Percentiles rank a stretch among this genome's conserved stretches.
These are phyloP conservation scores for Sarcophilus harrisii DNA, from an alignment of 2,797 vertebrate species.

Conservation along the genomic window DNA sequence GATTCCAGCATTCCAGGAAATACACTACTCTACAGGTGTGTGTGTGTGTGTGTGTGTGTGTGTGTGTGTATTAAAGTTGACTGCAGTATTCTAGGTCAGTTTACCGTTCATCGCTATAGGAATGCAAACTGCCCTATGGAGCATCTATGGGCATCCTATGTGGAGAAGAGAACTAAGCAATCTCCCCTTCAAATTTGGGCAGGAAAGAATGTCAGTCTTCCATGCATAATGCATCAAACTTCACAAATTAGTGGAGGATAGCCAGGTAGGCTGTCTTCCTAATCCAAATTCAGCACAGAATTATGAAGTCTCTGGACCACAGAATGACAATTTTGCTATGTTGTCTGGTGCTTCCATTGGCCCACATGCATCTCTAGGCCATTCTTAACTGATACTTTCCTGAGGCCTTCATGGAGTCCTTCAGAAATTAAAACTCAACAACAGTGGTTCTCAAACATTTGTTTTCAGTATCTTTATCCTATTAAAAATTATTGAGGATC, in stretches of 20 bases:
- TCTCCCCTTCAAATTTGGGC: not conserved
- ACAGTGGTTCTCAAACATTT: too few species aligned
- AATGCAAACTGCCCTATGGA: not conserved
- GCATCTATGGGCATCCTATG: not conserved
- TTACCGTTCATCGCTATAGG: conserved; percentile 27
- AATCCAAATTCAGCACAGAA: not conserved
- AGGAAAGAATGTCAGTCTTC: not conserved
- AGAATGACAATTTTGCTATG: not conserved
- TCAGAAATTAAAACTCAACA: not conserved
- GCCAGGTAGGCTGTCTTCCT: not conserved
- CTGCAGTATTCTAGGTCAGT: not conserved
- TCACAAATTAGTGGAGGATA: not conserved
- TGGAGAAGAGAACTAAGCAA: conserved; percentile 21
- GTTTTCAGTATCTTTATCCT: too few species aligned
- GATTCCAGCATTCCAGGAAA: not conserved
- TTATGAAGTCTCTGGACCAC: not conserved
- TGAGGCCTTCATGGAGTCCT: conserved; percentile 23
- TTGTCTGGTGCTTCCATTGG: not conserved
- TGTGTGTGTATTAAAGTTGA: not conserved
- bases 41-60: too few species aligned
- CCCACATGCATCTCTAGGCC: not conserved
- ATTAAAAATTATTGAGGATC: too few species aligned
- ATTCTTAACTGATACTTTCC: not conserved
- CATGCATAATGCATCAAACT: not conserved
- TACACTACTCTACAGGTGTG: not conserved